These are phyloP conservation scores for Callithrix jacchus DNA, from an alignment of 2,113 vertebrate genomes.

Conservation along the genomic window DNA sequence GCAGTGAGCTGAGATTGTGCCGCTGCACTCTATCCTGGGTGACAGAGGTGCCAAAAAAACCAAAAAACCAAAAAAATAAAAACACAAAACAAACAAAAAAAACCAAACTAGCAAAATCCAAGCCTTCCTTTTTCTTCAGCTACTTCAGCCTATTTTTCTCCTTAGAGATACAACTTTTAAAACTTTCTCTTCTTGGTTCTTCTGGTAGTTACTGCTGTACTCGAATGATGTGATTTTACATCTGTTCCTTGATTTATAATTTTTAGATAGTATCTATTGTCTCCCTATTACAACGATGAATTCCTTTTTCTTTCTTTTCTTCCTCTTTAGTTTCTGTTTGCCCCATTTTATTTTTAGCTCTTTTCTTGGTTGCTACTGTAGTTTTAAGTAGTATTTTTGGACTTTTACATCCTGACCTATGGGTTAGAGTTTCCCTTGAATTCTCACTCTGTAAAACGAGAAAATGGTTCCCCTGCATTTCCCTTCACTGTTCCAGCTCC, in stretches of 20 bases:
- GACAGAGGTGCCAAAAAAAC: too few species aligned
- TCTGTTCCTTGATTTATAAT: neutral
- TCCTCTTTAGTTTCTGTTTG: neutral
- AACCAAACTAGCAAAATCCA: neutral
- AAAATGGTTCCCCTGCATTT: neutral
- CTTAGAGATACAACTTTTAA: neutral
- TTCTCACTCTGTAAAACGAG: neutral
- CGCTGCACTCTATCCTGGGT: too few species aligned
- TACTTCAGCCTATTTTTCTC: neutral
- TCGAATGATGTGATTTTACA: neutral
- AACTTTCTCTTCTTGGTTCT: neutral
- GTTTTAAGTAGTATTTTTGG: neutral
- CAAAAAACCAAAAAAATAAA: too few species aligned
- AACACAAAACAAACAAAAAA: too few species aligned
- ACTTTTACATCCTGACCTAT: neutral
- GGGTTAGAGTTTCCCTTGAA: neutral
- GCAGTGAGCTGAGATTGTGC: neutral
- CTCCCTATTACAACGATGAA: neutral
- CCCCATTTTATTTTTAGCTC: constrained; percentile 24
- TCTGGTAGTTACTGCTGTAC: neutral
- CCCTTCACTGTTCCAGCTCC: neutral
- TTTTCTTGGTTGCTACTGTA: neutral
- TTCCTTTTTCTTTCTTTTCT: neutral
- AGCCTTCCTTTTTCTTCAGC: neutral
- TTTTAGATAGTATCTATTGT: neutral